Conservation (phyloP, 2,113 vertebrate genomes). For the Anguilla japonica region DNA sequence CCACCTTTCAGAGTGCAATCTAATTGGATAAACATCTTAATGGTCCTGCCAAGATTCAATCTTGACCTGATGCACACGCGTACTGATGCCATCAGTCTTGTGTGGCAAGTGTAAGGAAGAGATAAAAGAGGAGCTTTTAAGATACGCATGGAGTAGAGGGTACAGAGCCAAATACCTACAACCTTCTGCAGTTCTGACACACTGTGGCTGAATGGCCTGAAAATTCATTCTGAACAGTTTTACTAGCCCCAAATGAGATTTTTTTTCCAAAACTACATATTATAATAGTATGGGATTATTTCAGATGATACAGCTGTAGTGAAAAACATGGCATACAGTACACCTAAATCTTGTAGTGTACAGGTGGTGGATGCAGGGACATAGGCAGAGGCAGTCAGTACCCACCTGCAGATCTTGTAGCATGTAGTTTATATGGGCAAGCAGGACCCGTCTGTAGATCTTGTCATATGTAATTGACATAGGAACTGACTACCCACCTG, state of each 20-base stretch:
- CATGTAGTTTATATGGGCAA: not conserved
- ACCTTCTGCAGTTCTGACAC: not conserved
- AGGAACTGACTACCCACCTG: not conserved
- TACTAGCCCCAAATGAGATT: too few species aligned
- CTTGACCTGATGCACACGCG: not conserved
- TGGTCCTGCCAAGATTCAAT: not conserved
- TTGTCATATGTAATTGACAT: not conserved
- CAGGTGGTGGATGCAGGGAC: too few species aligned
- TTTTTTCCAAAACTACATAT: too few species aligned
- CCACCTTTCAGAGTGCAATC: not conserved
- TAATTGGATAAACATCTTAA: conserved; percentile 3
- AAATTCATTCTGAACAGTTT: not conserved
- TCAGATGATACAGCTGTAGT: too few species aligned
- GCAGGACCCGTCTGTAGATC: not conserved
- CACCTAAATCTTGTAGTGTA: too few species aligned
- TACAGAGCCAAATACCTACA: not conserved
- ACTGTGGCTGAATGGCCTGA: not conserved
- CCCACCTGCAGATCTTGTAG: not conserved
- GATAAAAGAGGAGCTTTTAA: conserved; percentile 1
- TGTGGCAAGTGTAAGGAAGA: not conserved
- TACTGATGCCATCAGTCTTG: not conserved
- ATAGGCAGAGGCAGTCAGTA: too few species aligned
- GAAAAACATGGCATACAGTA: too few species aligned
- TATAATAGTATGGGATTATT: too few species aligned
- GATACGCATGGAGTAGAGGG: not conserved